Evolutionary conservation across 1,140 invertebrate genomes (phyloP).

Genomic region (Drosophila setifemur): DNA sequence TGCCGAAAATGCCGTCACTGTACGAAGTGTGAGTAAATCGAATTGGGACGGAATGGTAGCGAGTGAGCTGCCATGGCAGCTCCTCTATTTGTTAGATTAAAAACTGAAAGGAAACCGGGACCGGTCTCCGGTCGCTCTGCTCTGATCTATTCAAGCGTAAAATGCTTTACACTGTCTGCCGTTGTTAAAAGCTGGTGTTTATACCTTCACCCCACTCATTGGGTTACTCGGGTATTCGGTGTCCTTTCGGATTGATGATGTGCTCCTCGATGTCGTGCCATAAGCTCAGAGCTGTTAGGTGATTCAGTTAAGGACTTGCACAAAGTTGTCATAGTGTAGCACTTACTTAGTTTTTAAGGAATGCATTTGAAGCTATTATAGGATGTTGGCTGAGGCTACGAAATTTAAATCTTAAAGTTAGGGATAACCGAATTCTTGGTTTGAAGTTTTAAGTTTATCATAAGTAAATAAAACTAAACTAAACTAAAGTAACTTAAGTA

Average conservation of each 20-base stretch:
- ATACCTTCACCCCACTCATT: neutral
- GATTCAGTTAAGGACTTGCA: constrained; percentile 3
- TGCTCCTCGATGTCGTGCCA: neutral
- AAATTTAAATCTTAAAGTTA: too few species aligned
- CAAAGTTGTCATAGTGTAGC: constrained; percentile 12
- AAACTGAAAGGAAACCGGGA: constrained; percentile 21
- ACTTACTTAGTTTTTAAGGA: constrained; percentile 13
- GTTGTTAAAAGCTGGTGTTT: constrained; percentile 22
- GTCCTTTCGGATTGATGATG: constrained; percentile 4
- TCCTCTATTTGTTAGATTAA: constrained; percentile 72
- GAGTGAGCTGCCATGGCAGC: neutral
- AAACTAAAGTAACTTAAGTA: too few species aligned
- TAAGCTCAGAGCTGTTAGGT: constrained; percentile 2
- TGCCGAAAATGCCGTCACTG: constrained; percentile 83
- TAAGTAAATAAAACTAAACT: too few species aligned
- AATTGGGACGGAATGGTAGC: constrained; percentile 6
- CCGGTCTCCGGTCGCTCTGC: constrained; percentile 26
- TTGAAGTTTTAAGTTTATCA: too few species aligned
- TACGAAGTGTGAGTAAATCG: constrained; percentile 84
- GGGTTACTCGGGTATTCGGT: constrained; percentile 31
- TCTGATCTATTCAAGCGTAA: constrained; percentile 75
- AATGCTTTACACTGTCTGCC: constrained; percentile 67
- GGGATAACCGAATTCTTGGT: too few species aligned
- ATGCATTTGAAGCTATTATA: neutral
- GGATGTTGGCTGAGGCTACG: neutral